phyloP scores from a whole-genome alignment of 2,113 vertebrate species.

The Colaptes auratus region DNA sequence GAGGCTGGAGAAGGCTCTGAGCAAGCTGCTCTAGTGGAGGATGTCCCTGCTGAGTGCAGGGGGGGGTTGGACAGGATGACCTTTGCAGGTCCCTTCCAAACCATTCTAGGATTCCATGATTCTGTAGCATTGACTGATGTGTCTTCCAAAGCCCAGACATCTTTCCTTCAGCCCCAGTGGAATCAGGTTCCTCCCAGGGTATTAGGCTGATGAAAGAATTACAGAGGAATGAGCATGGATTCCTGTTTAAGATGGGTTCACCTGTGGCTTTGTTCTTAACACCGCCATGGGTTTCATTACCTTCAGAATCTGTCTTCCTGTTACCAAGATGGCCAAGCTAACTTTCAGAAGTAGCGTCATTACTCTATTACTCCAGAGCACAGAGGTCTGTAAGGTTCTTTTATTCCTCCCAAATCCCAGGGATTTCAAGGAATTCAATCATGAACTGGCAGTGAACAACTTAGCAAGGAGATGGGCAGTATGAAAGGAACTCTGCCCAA shows the following conservation, averaged over 20 bases:
- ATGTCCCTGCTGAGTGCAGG: too few relatives aligned
- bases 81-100: too few relatives aligned
- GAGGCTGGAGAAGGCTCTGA: too few relatives aligned
- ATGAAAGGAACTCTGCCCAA: not conserved
- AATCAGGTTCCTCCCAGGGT: not conserved
- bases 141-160: not conserved
- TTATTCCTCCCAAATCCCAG: not conserved
- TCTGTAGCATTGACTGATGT: not conserved
- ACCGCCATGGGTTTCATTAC: not conserved
- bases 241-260: not conserved
- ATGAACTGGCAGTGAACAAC: not conserved
- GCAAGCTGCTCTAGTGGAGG: too few relatives aligned
- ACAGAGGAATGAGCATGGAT: not conserved
- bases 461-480: not conserved
- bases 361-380: not conserved
- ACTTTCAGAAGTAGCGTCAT: not conserved
- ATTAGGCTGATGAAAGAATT: not conserved
- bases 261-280: not conserved
- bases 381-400: not conserved
- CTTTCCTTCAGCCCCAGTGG: not conserved
- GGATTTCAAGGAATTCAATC: not conserved
- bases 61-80: too few relatives aligned
- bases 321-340: not conserved
- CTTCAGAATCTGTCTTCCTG: slow-evolving; percentile 4
- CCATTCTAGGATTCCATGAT: not conserved